phyloP scores from a whole-genome alignment of 2,888 invertebrate genomes.

The Meteorus colon region DNA sequence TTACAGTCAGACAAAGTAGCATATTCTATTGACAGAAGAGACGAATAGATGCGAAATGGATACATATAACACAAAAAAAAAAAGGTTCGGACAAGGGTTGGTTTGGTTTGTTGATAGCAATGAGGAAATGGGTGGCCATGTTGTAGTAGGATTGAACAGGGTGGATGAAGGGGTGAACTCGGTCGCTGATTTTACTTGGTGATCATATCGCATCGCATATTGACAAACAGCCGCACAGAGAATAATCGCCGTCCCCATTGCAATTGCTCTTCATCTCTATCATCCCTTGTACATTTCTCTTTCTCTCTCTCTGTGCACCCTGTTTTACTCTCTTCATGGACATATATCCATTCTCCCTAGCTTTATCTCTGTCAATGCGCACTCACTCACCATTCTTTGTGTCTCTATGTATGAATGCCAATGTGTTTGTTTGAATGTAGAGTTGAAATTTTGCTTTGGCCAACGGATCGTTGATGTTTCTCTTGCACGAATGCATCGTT shows the following conservation, averaged over 20 bases:
- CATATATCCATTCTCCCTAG: constrained; percentile 9
- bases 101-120: not conserved
- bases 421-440: not conserved
- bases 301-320: constrained; percentile 36
- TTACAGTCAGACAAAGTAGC: not conserved
- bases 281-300: constrained; percentile 42
- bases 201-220: constrained; percentile 70
- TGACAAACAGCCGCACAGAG: constrained; percentile 68
- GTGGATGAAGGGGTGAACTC: constrained; percentile 26
- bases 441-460: constrained; percentile 31
- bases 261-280: constrained; percentile 41
- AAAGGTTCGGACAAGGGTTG: constrained; percentile 3
- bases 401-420: constrained; percentile 5
- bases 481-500: constrained; percentile 63
- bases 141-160: constrained; percentile 10
- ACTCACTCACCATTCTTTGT: constrained; percentile 25
- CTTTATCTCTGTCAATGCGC: not conserved
- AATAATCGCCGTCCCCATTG: constrained; percentile 59
- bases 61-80: constrained; percentile 6
- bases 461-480: constrained; percentile 54
- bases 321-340: constrained; percentile 33
- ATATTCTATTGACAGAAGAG: constrained; percentile 27
- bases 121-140: not conserved
- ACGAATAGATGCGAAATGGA: constrained; percentile 27
- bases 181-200: constrained; percentile 68